These are phyloP conservation scores for Leptopilina clavipes DNA, from an alignment of 1,140 invertebrate species.

Conservation along the genomic window DNA sequence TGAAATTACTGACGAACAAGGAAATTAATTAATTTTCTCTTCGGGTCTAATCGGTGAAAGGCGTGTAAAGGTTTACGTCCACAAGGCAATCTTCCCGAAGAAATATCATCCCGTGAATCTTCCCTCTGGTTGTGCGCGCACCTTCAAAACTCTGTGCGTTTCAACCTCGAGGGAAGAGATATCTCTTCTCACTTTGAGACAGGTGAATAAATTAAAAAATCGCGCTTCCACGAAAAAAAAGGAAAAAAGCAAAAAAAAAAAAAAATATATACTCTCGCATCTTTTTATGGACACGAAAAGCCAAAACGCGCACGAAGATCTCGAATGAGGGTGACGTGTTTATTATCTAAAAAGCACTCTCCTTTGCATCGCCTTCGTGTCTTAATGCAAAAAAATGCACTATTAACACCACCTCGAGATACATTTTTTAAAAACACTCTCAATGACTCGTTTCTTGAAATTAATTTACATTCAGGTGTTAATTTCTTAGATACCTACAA, in stretches of 20 bases:
- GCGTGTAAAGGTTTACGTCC: slow-evolving; percentile 29
- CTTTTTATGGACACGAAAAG: slow-evolving; percentile 23
- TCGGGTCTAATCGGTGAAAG: slow-evolving; percentile 34
- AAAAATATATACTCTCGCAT: background rate
- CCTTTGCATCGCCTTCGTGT: slow-evolving; percentile 22
- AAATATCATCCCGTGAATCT: slow-evolving; percentile 26
- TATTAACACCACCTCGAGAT: slow-evolving; percentile 10
- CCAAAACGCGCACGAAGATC: slow-evolving; percentile 2
- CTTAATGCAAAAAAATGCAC: slow-evolving; percentile 1
- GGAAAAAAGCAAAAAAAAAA: background rate
- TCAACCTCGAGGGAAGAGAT: slow-evolving; percentile 14
- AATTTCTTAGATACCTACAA: too few relatives aligned
- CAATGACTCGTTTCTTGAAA: background rate
- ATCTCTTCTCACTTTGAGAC: background rate
- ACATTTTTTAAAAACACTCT: background rate
- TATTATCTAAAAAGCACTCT: slow-evolving; percentile 35
- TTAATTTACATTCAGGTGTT: slow-evolving; percentile 14
- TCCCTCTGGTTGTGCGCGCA: background rate
- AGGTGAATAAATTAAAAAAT: slow-evolving; percentile 35
- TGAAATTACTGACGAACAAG: slow-evolving; percentile 17
- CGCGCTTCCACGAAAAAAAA: slow-evolving; percentile 20
- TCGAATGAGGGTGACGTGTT: slow-evolving; percentile 27
- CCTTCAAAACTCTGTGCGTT: background rate
- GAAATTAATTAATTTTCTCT: slow-evolving; percentile 33
- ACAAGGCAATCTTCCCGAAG: slow-evolving; percentile 25